Base-by-base conservation (phyloP, 1,140 invertebrate species). In the Leptinotarsa defecta region DNA sequence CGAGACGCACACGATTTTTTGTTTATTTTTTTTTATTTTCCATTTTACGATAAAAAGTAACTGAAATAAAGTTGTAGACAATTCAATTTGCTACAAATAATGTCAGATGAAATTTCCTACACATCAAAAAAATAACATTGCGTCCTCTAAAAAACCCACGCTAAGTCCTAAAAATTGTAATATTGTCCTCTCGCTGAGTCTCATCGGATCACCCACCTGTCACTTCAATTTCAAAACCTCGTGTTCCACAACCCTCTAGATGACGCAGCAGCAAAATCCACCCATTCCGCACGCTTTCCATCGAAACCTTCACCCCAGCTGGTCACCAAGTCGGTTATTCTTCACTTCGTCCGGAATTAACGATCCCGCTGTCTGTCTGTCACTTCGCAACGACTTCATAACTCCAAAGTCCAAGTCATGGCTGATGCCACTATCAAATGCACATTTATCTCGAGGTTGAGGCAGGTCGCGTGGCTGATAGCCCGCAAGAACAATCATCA, bases 401-500 rank as follows among this genome's bases (percentile, higher is more conserved):
- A 57, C 52, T 57, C 52, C n/a, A 57, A 57, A 57, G 52, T 57
- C 52, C 52, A 17, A 57, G 52, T 57, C 52, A 57, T 57, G 52
- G 52, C 52, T 19, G 52, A 19, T 57, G 52, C 52, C 52, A 57
- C 52, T 57, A 57, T 57, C 52, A 57, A 57, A 57, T 57, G 52
- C 17, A n/a, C 52, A 57, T 57, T 57, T 57, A 57, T 57, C 52
- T 57, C 52, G n/a, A 57, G 52, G 15, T 57, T 57, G 52, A 57
- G 52, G 52, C n/a, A 57, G 52, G 52, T 57, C 52, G 52, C 52
- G 52, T 57, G 52, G 52, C 52, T 57, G 15, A 57, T 19, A 8
- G 52, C 52, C 52, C 52, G n/a, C 52, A 57, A 57, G 52, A 57
- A 57, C 52, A n/a, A 57, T 57, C 52, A 57, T 57, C 52, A 57